A percentile compares a stretch with the other conserved stretches of the same genome.
phyloP scores from a whole-genome alignment of 2,113 vertebrate species.

The Neolamprologus devosi region DNA sequence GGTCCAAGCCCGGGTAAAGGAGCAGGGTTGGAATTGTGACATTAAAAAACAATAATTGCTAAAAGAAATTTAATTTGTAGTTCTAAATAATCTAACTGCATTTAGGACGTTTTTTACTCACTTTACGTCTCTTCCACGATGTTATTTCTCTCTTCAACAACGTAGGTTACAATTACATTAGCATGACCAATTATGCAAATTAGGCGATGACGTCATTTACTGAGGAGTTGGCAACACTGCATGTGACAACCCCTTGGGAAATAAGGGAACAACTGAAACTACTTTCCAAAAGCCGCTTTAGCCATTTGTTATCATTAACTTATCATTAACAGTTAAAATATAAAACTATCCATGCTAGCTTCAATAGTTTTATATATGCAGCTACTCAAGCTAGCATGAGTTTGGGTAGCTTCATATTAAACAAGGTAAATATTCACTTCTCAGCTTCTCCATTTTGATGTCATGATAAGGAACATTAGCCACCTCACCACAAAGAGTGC shows the following conservation, averaged over 20 bases:
- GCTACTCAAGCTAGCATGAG: background rate
- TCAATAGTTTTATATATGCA: background rate
- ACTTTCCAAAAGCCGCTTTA: background rate
- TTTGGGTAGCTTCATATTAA: background rate
- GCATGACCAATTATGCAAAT: no score
- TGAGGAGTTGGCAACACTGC: background rate
- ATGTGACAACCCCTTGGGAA: background rate
- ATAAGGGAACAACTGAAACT: background rate
- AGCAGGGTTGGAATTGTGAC: no score
- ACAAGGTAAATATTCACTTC: background rate
- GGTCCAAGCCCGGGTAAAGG: no score
- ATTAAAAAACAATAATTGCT: no score
- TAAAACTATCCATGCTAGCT: background rate
- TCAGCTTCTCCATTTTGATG: background rate
- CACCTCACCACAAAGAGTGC: background rate
- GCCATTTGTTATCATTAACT: background rate
- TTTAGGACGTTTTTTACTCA: no score
- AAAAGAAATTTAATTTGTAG: no score
- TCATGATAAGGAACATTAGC: background rate
- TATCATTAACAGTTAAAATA: background rate
- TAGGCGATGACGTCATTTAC: no score
- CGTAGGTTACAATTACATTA: no score
- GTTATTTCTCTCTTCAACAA: no score
- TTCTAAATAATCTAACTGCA: no score
- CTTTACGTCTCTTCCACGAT: rapidly evolving